Conservation (phyloP, 2,888 invertebrate species). For the Chrysodeixis includens region DNA sequence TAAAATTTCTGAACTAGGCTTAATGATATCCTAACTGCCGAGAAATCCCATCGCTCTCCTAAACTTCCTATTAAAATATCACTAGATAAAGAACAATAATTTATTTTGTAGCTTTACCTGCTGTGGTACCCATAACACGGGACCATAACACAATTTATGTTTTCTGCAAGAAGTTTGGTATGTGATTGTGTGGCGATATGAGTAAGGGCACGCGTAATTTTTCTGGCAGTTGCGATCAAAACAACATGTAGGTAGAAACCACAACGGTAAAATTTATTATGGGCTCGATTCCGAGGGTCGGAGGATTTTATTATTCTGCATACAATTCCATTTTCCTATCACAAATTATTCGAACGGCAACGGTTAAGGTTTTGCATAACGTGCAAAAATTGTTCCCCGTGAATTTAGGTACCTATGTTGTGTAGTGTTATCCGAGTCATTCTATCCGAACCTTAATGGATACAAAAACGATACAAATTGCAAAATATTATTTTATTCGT, state of each 20-base stretch:
- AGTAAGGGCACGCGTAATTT: slow-evolving; percentile 56
- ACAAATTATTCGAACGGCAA: slow-evolving; percentile 84
- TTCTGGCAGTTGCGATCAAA: slow-evolving; percentile 69
- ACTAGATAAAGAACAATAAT: neutral
- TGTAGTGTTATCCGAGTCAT: slow-evolving; percentile 40
- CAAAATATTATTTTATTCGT: slow-evolving; percentile 34
- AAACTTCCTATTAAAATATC: too few species aligned
- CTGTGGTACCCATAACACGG: neutral
- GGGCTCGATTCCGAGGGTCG: slow-evolving; percentile 80
- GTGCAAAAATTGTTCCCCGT: slow-evolving; percentile 80
- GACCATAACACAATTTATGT: neutral
- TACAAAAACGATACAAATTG: slow-evolving; percentile 32
- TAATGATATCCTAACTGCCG: too few species aligned
- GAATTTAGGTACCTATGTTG: slow-evolving; percentile 74
- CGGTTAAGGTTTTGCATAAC: slow-evolving; percentile 83
- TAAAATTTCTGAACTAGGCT: too few species aligned
- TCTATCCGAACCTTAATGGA: slow-evolving; percentile 33
- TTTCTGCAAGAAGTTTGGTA: slow-evolving; percentile 9
- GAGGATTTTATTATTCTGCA: slow-evolving; percentile 87
- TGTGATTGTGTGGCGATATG: slow-evolving; percentile 36
- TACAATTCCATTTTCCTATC: slow-evolving; percentile 87
- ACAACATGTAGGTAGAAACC: slow-evolving; percentile 70
- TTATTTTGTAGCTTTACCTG: neutral
- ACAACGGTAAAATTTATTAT: slow-evolving; percentile 81
- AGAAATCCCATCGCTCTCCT: too few species aligned